phyloP scores from a whole-genome alignment of 1,140 invertebrate species.

The Papilio machaon region DNA sequence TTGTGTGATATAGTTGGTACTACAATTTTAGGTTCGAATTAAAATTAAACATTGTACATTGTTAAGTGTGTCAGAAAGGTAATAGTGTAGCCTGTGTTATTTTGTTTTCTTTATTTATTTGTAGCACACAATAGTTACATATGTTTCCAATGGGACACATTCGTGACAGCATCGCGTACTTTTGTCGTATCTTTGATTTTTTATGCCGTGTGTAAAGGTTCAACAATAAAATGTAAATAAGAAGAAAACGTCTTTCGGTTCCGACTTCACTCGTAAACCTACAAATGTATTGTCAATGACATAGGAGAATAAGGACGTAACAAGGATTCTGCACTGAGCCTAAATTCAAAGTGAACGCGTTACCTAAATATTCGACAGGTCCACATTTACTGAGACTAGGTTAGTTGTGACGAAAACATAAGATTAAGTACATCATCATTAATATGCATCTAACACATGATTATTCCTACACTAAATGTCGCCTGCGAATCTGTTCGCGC shows the following conservation, averaged over 20 bases:
- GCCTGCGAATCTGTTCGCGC: too few species aligned
- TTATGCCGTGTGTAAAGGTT: conserved; percentile 42
- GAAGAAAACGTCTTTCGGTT: conserved; percentile 57
- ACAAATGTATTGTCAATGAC: conserved; percentile 62
- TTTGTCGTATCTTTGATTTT: conserved; percentile 36
- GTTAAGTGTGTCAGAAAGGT: background rate
- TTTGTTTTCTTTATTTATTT: background rate
- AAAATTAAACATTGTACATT: background rate
- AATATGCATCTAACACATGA: background rate
- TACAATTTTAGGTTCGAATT: background rate
- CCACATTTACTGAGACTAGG: background rate
- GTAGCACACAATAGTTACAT: background rate
- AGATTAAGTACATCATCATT: background rate
- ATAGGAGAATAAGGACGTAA: conserved; percentile 54
- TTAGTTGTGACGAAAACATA: background rate
- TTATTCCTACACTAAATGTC: background rate
- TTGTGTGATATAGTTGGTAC: too few species aligned
- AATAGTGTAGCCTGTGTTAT: background rate
- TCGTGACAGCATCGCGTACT: background rate
- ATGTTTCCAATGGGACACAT: background rate
- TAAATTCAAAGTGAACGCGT: conserved; percentile 71
- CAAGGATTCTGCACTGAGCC: conserved; percentile 52
- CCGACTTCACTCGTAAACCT: conserved; percentile 59
- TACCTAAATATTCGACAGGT: conserved; percentile 51
- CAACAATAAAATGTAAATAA: conserved; percentile 54